Conservation (phyloP, 53 echinoderm and acorn worm species). For the Mesocentrotus franciscanus region DNA sequence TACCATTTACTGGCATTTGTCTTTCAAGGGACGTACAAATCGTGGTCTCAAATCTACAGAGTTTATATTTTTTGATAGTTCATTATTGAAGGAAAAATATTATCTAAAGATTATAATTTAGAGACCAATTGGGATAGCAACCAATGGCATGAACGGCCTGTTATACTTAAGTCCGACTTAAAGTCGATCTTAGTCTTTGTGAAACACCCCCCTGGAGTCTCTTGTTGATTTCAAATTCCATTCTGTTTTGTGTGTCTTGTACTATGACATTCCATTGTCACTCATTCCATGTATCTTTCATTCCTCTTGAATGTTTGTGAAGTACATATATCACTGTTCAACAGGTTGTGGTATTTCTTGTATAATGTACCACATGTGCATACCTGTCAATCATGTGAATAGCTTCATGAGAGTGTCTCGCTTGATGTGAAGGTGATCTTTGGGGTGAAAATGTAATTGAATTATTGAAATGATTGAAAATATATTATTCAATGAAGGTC, state of each 20-base stretch:
- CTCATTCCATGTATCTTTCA: neutral
- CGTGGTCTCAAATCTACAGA: too few relatives aligned
- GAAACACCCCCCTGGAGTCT: neutral
- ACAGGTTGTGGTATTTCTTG: neutral
- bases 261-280: neutral
- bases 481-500: neutral
- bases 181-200: too few relatives aligned
- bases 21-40: too few relatives aligned
- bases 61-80: too few relatives aligned
- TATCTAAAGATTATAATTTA: too few relatives aligned
- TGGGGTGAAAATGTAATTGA: neutral
- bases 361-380: neutral
- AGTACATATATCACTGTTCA: neutral
- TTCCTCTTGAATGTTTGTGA: neutral
- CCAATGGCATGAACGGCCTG: too few relatives aligned
- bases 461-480: neutral
- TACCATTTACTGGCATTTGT: too few relatives aligned
- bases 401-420: neutral
- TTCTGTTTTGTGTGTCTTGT: neutral
- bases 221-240: neutral
- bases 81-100: too few relatives aligned
- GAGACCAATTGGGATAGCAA: too few relatives aligned
- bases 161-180: too few relatives aligned
- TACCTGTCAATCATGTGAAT: neutral
- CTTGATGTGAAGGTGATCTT: neutral